These are phyloP conservation scores for Teinopalpus imperialis DNA, from an alignment of 2,888 invertebrate species.

Conservation along the genomic window DNA sequence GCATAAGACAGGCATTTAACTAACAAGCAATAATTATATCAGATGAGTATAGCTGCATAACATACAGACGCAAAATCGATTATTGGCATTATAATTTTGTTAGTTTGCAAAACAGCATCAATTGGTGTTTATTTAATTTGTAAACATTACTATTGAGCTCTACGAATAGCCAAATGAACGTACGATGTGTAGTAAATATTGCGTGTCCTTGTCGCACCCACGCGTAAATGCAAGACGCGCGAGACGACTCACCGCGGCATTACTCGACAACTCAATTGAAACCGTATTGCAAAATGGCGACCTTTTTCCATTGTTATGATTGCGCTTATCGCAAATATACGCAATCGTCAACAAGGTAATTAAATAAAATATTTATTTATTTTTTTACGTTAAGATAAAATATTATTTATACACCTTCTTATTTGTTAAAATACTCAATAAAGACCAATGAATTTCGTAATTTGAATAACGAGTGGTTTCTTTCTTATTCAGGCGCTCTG, in stretches of 20 bases:
- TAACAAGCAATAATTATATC: constrained; percentile 3
- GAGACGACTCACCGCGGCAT: background rate
- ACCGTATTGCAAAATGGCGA: constrained; percentile 53
- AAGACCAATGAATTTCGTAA: too few species aligned
- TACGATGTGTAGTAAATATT: constrained; percentile 28
- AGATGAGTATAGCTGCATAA: background rate
- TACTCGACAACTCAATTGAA: background rate
- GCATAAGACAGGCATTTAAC: background rate
- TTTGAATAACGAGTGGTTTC: too few species aligned
- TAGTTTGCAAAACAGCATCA: too few species aligned
- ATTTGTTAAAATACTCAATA: too few species aligned
- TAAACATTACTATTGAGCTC: too few species aligned
- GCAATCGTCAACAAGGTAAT: background rate
- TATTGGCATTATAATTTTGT: too few species aligned
- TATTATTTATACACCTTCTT: too few species aligned
- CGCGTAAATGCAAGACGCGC: constrained; percentile 26
- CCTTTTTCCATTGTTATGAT: constrained; percentile 34
- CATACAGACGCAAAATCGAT: background rate
- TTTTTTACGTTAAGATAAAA: too few species aligned
- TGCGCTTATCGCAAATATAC: background rate
- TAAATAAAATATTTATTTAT: too few species aligned
- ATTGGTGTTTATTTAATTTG: too few species aligned
- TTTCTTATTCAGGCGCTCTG: too few species aligned
- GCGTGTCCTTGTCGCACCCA: constrained; percentile 48
- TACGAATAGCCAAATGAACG: too few species aligned